Evolutionary conservation across 1,140 invertebrate genomes (phyloP).

Genomic region (Adoxophyes honmai): DNA sequence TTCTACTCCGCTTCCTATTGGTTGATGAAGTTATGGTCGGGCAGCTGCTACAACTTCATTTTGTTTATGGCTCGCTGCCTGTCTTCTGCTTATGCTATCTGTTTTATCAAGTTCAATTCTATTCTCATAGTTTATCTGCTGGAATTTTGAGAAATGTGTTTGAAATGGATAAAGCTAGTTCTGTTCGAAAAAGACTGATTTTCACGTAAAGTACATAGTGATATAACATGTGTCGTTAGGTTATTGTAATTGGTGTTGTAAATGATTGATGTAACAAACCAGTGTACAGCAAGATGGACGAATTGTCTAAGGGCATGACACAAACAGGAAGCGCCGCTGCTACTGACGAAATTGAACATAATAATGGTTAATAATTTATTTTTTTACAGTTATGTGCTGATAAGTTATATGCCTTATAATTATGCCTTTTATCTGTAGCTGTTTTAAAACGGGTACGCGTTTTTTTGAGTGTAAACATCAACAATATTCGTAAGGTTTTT

Average conservation of each 20-base stretch:
- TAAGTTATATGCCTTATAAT: neutral
- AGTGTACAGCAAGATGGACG: constrained; percentile 74
- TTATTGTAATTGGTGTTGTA: constrained; percentile 58
- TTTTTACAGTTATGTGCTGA: neutral
- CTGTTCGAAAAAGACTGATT: constrained; percentile 51
- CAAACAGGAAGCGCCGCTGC: constrained; percentile 71
- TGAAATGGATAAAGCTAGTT: constrained; percentile 56
- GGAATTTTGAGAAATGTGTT: constrained; percentile 62
- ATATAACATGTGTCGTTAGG: constrained; percentile 35
- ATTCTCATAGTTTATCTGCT: constrained; percentile 43
- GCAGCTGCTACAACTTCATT: constrained; percentile 21
- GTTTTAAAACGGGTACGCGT: neutral
- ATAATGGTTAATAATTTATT: constrained; percentile 56
- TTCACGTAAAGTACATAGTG: constrained; percentile 46
- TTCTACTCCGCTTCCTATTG: neutral
- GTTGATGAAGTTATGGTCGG: constrained; percentile 20
- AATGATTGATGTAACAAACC: constrained; percentile 70
- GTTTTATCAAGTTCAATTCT: constrained; percentile 32
- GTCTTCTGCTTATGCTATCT: constrained; percentile 7
- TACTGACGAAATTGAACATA: constrained; percentile 73
- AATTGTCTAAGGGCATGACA: constrained; percentile 76
- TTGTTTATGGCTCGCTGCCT: constrained; percentile 25
- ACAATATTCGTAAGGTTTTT: neutral
- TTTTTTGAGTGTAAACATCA: constrained; percentile 14
- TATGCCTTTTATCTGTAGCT: neutral